These are phyloP conservation scores for Characodon lateralis DNA, from an alignment of 2,797 vertebrate species.

Conservation along the genomic window DNA sequence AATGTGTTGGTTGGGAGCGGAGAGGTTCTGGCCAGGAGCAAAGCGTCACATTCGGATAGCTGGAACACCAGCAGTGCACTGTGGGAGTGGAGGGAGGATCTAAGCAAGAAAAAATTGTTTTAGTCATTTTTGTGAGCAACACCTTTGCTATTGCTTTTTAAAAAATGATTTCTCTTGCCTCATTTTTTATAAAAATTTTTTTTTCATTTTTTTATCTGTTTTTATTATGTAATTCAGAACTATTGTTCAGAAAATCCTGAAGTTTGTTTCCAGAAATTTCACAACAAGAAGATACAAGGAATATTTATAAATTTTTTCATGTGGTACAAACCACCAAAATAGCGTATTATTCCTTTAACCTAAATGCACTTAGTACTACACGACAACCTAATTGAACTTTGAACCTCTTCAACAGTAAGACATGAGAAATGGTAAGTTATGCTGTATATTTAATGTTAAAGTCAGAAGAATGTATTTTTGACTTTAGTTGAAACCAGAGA, in stretches of 20 bases:
- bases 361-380: too few relatives aligned
- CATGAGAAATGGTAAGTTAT: background rate
- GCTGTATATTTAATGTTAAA: background rate
- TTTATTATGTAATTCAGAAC: background rate
- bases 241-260: background rate
- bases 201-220: background rate
- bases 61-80: slow-evolving; percentile 74
- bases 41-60: slow-evolving; percentile 69
- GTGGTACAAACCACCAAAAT: background rate
- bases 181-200: background rate
- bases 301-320: background rate
- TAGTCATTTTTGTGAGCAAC: background rate
- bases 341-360: background rate
- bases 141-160: background rate
- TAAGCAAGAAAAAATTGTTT: slow-evolving; percentile 18
- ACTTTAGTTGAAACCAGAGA: background rate
- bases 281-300: background rate
- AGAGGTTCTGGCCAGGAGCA: slow-evolving; percentile 75
- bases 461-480: background rate
- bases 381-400: background rate
- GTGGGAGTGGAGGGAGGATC: slow-evolving; percentile 54
- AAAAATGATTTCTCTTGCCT: background rate
- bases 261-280: background rate
- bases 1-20: slow-evolving; percentile 47
- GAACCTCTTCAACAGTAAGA: background rate